Evolutionary conservation across 2,797 vertebrate genomes (phyloP).

Genomic region (Avahi laniger): DNA sequence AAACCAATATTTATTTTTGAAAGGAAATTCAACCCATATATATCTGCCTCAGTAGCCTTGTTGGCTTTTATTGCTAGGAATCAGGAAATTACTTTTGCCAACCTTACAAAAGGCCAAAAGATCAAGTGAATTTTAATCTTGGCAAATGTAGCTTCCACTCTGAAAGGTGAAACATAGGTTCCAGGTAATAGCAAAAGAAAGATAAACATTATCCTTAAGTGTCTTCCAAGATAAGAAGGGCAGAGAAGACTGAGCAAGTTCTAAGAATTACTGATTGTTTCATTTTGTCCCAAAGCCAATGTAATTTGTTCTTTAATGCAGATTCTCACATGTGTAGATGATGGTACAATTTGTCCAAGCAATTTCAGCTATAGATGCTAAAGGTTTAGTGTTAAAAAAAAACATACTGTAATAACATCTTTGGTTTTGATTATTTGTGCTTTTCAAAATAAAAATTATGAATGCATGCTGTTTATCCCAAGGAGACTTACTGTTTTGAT

Average conservation of each 20-base stretch:
- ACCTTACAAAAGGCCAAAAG: conserved; percentile 60
- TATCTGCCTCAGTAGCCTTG: conserved; percentile 57
- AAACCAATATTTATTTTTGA: conserved; percentile 69
- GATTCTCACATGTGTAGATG: not conserved
- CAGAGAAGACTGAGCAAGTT: conserved; percentile 18
- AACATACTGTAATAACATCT: conserved; percentile 6
- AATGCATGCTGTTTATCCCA: not conserved
- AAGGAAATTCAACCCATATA: conserved; percentile 62
- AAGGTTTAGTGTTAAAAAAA: conserved; percentile 17
- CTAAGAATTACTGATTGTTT: conserved; percentile 64
- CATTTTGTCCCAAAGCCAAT: conserved; percentile 55
- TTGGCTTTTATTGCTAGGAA: conserved; percentile 41
- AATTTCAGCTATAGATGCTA: not conserved
- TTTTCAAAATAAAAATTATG: conserved; percentile 58
- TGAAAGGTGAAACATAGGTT: conserved; percentile 46
- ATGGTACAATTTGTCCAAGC: conserved; percentile 22
- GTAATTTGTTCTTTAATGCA: conserved; percentile 54
- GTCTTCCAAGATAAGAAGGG: conserved; percentile 57
- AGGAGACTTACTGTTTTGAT: conserved; percentile 29
- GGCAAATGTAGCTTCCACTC: conserved; percentile 42
- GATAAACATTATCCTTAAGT: conserved; percentile 61
- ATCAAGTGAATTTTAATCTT: conserved; percentile 70
- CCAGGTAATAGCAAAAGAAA: conserved; percentile 64
- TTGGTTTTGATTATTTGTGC: conserved; percentile 37
- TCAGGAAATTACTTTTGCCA: conserved; percentile 70